phyloP scores from a whole-genome alignment of 2,113 vertebrate genomes.

The Semnornis frantzii region DNA sequence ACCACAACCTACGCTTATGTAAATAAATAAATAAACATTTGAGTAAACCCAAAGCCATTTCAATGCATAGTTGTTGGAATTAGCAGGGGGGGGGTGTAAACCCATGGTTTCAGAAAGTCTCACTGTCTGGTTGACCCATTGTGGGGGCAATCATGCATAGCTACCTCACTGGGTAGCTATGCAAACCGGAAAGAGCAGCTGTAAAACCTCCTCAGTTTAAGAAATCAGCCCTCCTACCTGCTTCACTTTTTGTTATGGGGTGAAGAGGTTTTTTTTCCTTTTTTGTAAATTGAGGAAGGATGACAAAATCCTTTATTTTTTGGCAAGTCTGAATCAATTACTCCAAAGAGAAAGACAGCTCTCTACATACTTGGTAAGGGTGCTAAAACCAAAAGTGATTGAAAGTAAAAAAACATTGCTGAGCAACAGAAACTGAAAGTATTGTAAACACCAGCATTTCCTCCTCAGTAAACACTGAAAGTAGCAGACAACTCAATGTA shows the following conservation, averaged over 20 bases:
- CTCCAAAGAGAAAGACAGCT: neutral
- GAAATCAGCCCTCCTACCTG: neutral
- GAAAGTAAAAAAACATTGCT: constrained; percentile 21
- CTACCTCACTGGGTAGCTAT: neutral
- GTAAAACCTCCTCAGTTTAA: neutral
- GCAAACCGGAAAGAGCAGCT: neutral
- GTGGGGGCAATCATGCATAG: neutral
- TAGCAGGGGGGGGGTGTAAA: neutral
- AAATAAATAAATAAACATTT: accelerated
- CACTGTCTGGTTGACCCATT: neutral
- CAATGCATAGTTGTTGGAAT: neutral
- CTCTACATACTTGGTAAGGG: neutral
- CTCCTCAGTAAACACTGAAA: neutral
- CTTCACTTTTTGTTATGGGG: neutral
- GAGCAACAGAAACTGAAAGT: constrained; percentile 45
- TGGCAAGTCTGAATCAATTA: neutral
- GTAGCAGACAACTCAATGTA: neutral
- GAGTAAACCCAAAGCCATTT: neutral
- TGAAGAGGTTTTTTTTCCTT: neutral
- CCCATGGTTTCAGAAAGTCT: neutral
- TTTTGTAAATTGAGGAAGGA: neutral
- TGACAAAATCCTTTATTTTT: neutral
- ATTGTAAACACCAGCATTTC: neutral
- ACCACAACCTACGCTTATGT: neutral
- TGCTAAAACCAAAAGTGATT: constrained; percentile 15